Evolutionary conservation across 2,113 vertebrate genomes (phyloP).

Genomic region (Corvus cornix): DNA sequence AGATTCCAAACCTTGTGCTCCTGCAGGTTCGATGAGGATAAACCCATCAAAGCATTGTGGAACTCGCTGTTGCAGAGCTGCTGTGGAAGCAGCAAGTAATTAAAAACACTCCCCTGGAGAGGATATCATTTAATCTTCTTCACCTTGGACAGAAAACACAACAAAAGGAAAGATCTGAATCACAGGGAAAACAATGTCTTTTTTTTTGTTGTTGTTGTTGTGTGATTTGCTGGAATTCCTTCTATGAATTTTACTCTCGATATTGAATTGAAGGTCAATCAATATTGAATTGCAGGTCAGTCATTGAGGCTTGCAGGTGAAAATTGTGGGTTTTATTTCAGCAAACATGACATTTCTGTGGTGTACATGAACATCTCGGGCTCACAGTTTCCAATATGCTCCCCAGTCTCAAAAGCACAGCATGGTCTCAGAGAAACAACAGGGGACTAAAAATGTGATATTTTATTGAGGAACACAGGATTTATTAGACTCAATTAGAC

Average conservation of each 20-base stretch:
- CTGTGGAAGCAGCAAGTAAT: neutral
- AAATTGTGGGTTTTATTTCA: neutral
- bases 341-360: neutral
- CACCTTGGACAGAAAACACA: neutral
- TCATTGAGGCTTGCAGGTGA: neutral
- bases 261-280: neutral
- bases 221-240: neutral
- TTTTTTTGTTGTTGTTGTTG: neutral
- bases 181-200: neutral
- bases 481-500: slow-evolving; percentile 47
- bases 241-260: neutral
- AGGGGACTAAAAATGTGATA: neutral
- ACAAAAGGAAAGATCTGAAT: neutral
- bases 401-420: neutral
- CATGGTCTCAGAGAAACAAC: neutral
- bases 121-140: neutral
- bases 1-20: neutral
- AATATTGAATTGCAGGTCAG: neutral
- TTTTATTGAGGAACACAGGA: slow-evolving; percentile 38
- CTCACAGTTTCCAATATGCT: neutral
- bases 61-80: neutral
- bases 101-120: neutral
- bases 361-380: rapidly evolving
- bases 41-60: neutral
- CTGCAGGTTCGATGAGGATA: neutral